Evolutionary conservation across 2,113 vertebrate species (phyloP), one percentile per base, ranked within the genome.

Genomic region (Misgurnus mizolepis): DNA sequence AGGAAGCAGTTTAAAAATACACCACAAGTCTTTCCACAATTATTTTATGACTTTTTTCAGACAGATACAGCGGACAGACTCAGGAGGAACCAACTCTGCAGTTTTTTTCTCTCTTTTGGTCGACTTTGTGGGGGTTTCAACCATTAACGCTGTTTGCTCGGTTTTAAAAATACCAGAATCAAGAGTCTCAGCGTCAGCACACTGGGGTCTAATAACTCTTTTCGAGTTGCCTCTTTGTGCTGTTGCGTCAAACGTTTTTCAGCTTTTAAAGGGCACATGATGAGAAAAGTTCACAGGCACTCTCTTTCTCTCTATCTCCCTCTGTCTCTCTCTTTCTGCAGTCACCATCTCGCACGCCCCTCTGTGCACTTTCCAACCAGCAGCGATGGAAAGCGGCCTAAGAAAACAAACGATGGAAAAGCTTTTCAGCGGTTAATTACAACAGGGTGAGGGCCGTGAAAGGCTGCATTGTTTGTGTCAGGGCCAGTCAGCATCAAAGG

Each of bases 351-450:
- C 65, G 43, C 39, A 11, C 17, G 39, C 55, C 70, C 58, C 49
- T 56, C 55, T 6, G 34, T 8, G 70, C 65, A 85, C 79, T 84
- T 83, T 47, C 80, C 68, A 89, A 92, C 83, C 86, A 85, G 84
- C 83, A 90, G 84, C 84, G 85, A 88, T 93, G 94, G 91, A 95
- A 92, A 84, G 89, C 87, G 87, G 91, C 90, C 90, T 91, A 90
- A 84, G 90, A 93, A 95, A 94, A 94, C 90, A 95, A 94, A 93
- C 17, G 14, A 70, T 88, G 88, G 90, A 92, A 81, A 93, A 90
- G 17, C 68, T 88, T 86, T 93, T 94, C 88, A 90, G 89, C 80
- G 89, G 88, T 76, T 80, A 89, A 91, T 88, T 75, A 68, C 80
- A 89, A 91, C 93, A 92, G 90, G 91, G 87, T 56, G 68, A 91